These are phyloP conservation scores for Biston stratarius DNA, from an alignment of 2,888 invertebrate species.

Conservation along the genomic window DNA sequence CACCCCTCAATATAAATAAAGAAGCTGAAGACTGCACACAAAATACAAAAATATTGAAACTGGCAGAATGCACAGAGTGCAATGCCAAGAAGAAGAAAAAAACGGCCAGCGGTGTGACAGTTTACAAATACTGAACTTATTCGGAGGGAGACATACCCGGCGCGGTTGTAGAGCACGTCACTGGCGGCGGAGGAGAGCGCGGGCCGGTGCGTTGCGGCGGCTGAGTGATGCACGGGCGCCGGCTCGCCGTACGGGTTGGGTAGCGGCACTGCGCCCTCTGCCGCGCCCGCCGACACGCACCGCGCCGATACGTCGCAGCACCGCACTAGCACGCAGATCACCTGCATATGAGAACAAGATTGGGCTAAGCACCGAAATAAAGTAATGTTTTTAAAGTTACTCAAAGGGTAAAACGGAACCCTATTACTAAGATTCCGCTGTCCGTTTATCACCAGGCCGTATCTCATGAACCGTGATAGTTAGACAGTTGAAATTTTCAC, in stretches of 20 bases:
- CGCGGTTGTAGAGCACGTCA: constrained; percentile 93
- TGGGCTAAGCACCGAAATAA: neutral
- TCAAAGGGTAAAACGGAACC: too few relatives aligned
- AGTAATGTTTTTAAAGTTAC: too few relatives aligned
- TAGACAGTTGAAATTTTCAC: too few relatives aligned
- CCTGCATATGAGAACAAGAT: constrained; percentile 59
- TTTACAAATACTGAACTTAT: neutral
- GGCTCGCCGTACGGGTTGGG: constrained; percentile 90
- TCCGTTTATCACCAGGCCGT: too few relatives aligned
- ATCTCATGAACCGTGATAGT: too few relatives aligned
- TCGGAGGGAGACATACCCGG: constrained; percentile 84
- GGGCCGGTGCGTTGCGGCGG: constrained; percentile 55
- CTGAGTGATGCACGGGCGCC: constrained; percentile 74
- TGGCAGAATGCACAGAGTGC: too few relatives aligned
- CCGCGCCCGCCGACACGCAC: constrained; percentile 85
- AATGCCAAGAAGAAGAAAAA: too few relatives aligned
- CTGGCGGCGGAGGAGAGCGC: constrained; percentile 87
- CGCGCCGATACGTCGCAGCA: constrained; percentile 95
- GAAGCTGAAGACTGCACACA: too few relatives aligned
- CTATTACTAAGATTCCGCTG: too few relatives aligned
- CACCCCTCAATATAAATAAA: too few relatives aligned
- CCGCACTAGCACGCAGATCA: constrained; percentile 95
- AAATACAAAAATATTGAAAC: too few relatives aligned
- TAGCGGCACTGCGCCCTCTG: constrained; percentile 86
- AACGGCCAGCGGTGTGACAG: too few relatives aligned